Evolutionary conservation across 2,797 vertebrate genomes (phyloP).

Genomic region (Myotis myotis): DNA sequence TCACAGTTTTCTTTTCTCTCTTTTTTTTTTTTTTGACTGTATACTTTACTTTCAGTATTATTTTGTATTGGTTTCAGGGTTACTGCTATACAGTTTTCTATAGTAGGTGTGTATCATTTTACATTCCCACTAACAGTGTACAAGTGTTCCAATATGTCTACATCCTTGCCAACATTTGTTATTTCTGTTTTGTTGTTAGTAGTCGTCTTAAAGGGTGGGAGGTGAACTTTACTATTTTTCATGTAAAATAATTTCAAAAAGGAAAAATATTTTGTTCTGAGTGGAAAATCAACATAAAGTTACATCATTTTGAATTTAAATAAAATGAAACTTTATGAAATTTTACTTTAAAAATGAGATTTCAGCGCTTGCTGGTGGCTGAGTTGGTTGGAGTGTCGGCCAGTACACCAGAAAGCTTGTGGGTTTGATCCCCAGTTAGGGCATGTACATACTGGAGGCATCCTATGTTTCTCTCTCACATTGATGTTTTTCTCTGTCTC

Average conservation of each 20-base stretch:
- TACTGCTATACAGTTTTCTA: not conserved
- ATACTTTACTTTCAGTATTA: too few relatives aligned
- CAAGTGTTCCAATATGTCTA: not conserved
- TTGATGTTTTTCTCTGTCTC: not conserved
- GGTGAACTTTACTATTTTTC: slow-evolving; percentile 16
- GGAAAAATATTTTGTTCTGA: slow-evolving; percentile 13
- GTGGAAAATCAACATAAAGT: not conserved
- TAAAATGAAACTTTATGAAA: not conserved
- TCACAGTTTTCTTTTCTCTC: too few relatives aligned
- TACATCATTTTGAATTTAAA: not conserved
- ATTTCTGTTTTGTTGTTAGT: not conserved
- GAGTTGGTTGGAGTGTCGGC: not conserved
- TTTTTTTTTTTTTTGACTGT: too few relatives aligned
- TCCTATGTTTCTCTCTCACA: not conserved
- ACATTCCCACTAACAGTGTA: not conserved
- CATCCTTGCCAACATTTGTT: not conserved
- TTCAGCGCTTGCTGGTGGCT: not conserved
- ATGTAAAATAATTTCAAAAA: slow-evolving; percentile 24
- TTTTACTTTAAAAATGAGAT: not conserved
- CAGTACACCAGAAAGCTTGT: not conserved
- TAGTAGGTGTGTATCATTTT: not conserved
- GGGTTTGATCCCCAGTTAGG: not conserved
- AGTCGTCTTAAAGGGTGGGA: not conserved
- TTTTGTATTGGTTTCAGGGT: too few relatives aligned
- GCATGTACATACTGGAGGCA: not conserved